Evolutionary conservation across 1,140 invertebrate species (phyloP).

Genomic region (Drosophila bifasciata): DNA sequence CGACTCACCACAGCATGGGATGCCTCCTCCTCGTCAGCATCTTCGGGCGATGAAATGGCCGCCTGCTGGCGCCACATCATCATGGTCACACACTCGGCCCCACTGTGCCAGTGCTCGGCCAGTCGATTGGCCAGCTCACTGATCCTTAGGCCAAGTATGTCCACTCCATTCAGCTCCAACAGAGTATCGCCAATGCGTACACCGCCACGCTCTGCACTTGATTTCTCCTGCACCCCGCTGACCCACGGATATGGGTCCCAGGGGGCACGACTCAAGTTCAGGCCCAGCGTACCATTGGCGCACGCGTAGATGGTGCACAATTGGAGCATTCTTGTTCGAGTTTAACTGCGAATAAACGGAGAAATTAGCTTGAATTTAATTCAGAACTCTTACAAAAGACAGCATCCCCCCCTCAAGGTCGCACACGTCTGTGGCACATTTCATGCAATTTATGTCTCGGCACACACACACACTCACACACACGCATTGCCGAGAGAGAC

Average conservation of each 20-base stretch:
- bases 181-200: conserved; percentile 81
- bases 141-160: conserved; percentile 81
- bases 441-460: conserved; percentile 66
- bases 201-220: conserved; percentile 78
- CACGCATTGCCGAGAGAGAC: not conserved
- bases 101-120: conserved; percentile 77
- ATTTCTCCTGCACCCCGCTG: conserved; percentile 77
- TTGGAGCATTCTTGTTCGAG: conserved; percentile 62
- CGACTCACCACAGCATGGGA: conserved; percentile 70
- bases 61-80: conserved; percentile 77
- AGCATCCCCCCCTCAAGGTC: conserved; percentile 42
- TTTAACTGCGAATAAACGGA: conserved; percentile 24
- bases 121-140: conserved; percentile 78
- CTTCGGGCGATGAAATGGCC: conserved; percentile 23
- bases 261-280: conserved; percentile 83
- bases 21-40: conserved; percentile 60
- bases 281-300: conserved; percentile 78
- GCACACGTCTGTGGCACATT: conserved; percentile 59
- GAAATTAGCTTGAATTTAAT: conserved; percentile 20
- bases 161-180: conserved; percentile 81
- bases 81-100: conserved; percentile 70
- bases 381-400: not conserved
- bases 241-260: conserved; percentile 85
- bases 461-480: conserved; percentile 35
- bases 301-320: conserved; percentile 74